phyloP scores from a whole-genome alignment of 2,888 invertebrate genomes.

The Acronicta psi region DNA sequence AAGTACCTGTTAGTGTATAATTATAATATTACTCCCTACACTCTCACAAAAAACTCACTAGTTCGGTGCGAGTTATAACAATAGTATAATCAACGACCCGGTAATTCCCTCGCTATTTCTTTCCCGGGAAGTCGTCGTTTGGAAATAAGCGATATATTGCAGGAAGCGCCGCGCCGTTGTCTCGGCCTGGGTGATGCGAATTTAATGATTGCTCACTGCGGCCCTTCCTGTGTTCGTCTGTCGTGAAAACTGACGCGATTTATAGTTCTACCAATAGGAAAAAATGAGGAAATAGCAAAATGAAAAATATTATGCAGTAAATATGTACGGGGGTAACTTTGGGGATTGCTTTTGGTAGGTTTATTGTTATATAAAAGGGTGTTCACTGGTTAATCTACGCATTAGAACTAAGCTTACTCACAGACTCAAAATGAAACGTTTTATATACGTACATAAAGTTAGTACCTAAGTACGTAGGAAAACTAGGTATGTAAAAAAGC shows the following conservation, averaged over 20 bases:
- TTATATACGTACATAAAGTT: too few species aligned
- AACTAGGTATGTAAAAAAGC: too few species aligned
- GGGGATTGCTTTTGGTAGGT: conserved; percentile 6
- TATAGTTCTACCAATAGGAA: conserved; percentile 35
- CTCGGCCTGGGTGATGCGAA: conserved; percentile 66
- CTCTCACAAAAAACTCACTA: not conserved
- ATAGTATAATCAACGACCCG: conserved; percentile 34
- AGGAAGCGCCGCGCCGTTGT: conserved; percentile 46
- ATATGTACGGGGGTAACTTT: conserved; percentile 21
- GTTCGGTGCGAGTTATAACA: conserved; percentile 6
- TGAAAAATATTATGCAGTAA: conserved; percentile 19
- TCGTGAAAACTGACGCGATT: conserved; percentile 36
- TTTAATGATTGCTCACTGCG: conserved; percentile 68
- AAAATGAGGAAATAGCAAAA: conserved; percentile 42
- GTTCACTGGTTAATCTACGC: too few species aligned
- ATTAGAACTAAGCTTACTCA: too few species aligned
- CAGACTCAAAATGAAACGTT: too few species aligned
- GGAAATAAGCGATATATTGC: conserved; percentile 63
- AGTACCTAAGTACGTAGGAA: too few species aligned
- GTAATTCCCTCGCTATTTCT: conserved; percentile 68
- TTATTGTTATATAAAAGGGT: not conserved
- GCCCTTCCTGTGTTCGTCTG: conserved; percentile 47
- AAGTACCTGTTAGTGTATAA: too few species aligned
- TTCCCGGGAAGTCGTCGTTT: conserved; percentile 51
- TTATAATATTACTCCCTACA: not conserved